Conservation (phyloP, 2,113 vertebrate species). For the Ahaetulla prasina region DNA sequence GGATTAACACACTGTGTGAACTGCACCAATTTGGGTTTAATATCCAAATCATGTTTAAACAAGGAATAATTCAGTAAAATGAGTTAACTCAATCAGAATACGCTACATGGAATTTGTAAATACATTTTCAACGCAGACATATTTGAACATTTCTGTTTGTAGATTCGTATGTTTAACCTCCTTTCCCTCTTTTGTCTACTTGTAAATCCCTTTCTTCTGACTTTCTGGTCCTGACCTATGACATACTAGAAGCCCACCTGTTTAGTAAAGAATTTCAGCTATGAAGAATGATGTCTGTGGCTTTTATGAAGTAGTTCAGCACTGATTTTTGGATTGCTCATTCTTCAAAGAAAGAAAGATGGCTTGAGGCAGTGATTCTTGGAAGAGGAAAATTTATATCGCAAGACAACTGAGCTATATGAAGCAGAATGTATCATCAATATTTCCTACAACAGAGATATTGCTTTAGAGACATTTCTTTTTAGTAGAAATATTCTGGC, state of each 20-base stretch:
- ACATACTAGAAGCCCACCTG: background rate
- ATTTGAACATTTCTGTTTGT: background rate
- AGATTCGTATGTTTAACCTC: background rate
- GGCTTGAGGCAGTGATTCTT: background rate
- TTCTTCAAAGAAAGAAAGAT: background rate
- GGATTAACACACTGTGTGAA: background rate
- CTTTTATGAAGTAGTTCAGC: background rate
- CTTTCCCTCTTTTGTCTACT: background rate
- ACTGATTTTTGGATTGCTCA: fast-evolving
- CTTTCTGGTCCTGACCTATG: background rate
- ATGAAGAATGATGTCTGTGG: background rate
- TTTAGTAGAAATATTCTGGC: background rate
- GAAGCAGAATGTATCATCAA: background rate
- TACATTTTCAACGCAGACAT: background rate
- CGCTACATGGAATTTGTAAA: background rate
- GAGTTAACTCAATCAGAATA: background rate
- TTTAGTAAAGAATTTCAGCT: background rate
- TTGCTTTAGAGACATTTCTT: background rate
- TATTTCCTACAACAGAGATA: background rate
- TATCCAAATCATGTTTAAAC: background rate
- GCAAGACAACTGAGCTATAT: background rate
- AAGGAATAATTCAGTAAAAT: background rate
- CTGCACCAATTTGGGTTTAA: background rate
- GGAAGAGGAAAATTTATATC: background rate
- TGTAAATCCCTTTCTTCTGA: background rate